Conservation (phyloP, 2,797 vertebrate species). For the Melopsittacus undulatus region DNA sequence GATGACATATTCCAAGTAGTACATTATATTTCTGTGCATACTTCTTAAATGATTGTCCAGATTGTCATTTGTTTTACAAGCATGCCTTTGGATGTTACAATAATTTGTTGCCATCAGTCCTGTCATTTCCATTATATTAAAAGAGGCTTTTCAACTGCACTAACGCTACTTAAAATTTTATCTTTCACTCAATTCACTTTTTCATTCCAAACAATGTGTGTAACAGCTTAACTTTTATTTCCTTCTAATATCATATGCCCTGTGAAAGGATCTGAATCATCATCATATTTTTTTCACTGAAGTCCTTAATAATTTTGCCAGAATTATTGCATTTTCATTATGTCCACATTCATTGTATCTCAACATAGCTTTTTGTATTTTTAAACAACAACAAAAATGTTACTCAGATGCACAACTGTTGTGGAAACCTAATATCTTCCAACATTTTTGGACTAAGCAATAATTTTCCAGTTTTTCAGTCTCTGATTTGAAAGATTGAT, state of each 20-base stretch:
- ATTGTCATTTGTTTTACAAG: not conserved
- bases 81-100: not conserved
- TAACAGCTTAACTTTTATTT: not conserved
- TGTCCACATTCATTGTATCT: not conserved
- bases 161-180: not conserved
- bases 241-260: not conserved
- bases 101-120: not conserved
- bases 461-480: not conserved
- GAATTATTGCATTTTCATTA: not conserved
- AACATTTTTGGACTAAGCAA: not conserved
- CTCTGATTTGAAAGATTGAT: not conserved
- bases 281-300: not conserved
- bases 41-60: not conserved
- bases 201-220: not conserved
- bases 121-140: not conserved
- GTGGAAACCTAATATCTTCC: not conserved
- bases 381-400: not conserved
- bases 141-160: not conserved
- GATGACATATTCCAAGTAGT: not conserved
- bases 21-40: not conserved
- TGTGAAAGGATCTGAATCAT: not conserved
- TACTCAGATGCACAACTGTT: not conserved
- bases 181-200: not conserved
- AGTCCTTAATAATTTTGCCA: not conserved
- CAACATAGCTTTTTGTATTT: not conserved